Evolutionary conservation across 1,140 invertebrate genomes (phyloP).

Genomic region (Trachelipus rathkii): DNA sequence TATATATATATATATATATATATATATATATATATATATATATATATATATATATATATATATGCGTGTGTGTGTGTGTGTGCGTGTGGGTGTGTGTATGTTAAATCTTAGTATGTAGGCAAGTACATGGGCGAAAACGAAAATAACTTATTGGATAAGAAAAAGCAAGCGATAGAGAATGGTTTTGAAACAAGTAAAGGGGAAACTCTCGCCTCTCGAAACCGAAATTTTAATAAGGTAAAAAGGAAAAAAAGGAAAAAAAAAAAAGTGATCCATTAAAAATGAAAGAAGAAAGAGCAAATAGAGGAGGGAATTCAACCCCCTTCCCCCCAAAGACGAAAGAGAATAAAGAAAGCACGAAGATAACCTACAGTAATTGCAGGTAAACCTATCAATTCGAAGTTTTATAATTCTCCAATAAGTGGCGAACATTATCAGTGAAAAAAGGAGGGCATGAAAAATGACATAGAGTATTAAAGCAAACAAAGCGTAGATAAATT

Average conservation of each 20-base stretch:
- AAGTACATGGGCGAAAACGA: background rate
- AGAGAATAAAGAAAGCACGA: background rate
- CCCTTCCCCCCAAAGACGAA: no score
- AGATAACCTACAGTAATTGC: background rate
- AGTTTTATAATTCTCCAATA: slow-evolving; percentile 8
- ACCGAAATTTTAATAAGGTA: no score
- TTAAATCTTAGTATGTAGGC: no score
- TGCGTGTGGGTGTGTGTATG: background rate
- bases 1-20: no score
- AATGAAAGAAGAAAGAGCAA: no score
- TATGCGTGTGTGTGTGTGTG: no score
- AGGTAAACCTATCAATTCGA: background rate
- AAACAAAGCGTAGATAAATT: background rate
- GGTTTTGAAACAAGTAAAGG: background rate
- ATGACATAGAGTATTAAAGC: background rate
- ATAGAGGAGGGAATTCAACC: no score
- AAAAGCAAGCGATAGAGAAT: background rate
- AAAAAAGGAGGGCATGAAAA: background rate
- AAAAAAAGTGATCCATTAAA: no score
- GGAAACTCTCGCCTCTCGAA: background rate
- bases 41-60: no score
- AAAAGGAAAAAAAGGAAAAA: no score
- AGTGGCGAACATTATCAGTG: background rate
- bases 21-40: no score
- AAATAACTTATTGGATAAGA: slow-evolving; percentile 5